A percentile compares a stretch with the other conserved stretches of the same genome.
phyloP scores from a whole-genome alignment of 2,113 vertebrate species.

The Stegostoma tigrinum region DNA sequence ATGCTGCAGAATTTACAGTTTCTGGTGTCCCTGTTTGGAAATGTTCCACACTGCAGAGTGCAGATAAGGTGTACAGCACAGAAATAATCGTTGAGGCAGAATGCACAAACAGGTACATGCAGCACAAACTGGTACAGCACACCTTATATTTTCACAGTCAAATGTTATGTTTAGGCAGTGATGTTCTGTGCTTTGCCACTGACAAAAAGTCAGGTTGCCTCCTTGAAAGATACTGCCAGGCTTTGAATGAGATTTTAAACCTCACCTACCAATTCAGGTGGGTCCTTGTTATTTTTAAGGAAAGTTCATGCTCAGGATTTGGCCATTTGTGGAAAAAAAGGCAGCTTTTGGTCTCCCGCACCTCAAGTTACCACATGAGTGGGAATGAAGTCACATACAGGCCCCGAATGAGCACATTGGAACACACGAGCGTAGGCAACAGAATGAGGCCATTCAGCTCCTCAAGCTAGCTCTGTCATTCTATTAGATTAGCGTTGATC shows the following conservation, averaged over 20 bases:
- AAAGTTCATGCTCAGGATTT: not conserved
- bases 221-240: not conserved
- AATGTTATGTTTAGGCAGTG: not conserved
- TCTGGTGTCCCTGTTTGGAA: not conserved
- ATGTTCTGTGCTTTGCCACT: not conserved
- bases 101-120: not conserved
- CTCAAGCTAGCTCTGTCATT: too few species aligned
- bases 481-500: too few species aligned
- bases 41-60: not conserved
- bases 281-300: not conserved
- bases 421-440: too few species aligned
- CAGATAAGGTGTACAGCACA: not conserved
- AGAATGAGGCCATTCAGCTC: too few species aligned
- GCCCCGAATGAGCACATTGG: too few species aligned
- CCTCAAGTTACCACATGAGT: not conserved
- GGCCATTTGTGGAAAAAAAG: not conserved
- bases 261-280: not conserved
- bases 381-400: not conserved
- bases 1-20: not conserved
- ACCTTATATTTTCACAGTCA: not conserved
- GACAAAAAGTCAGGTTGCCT: not conserved
- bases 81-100: not conserved
- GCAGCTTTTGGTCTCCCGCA: not conserved
- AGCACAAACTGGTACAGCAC: not conserved
- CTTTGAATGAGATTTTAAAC: not conserved